Evolutionary conservation across 2,888 invertebrate genomes (phyloP).

Genomic region (Baronia brevicornis): DNA sequence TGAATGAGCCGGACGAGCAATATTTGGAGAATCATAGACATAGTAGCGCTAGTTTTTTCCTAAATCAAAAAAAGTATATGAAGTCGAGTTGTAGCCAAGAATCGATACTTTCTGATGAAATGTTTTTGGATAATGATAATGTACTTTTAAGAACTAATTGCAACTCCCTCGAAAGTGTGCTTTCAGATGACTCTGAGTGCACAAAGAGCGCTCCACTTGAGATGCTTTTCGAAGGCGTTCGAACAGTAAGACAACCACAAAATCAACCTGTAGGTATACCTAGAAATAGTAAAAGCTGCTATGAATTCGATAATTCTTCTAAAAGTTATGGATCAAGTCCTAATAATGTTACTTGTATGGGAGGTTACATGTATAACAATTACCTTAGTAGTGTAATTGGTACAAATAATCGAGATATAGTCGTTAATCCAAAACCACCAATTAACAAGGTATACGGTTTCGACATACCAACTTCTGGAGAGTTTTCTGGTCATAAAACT

Average conservation of each 20-base stretch:
- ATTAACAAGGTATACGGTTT: conserved; percentile 55
- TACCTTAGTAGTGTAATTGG: conserved; percentile 39
- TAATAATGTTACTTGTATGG: conserved; percentile 71
- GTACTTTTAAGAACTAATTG: conserved; percentile 80
- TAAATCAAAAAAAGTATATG: conserved; percentile 79
- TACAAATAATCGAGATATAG: conserved; percentile 26
- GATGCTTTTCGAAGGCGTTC: conserved; percentile 78
- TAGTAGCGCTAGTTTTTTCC: conserved; percentile 88
- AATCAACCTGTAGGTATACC: conserved; percentile 42
- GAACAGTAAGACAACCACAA: conserved; percentile 50
- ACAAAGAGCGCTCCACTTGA: conserved; percentile 87
- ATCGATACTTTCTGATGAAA: conserved; percentile 84
- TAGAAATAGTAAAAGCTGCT: conserved; percentile 64
- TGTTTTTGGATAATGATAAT: conserved; percentile 71
- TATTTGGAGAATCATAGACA: conserved; percentile 76
- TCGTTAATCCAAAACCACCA: conserved; percentile 35
- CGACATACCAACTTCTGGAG: conserved; percentile 45
- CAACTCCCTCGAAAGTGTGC: conserved; percentile 86
- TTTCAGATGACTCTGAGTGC: conserved; percentile 86
- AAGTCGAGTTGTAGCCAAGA: conserved; percentile 83
- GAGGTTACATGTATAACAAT: conserved; percentile 74
- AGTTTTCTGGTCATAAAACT: conserved; percentile 53
- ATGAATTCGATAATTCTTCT: conserved; percentile 71
- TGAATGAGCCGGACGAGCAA: conserved; percentile 49
- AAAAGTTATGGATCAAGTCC: conserved; percentile 80